Percentiles rank a stretch among this genome's conserved stretches.
These are phyloP conservation scores for Zaprionus ghesquierei DNA, from an alignment of 1,140 invertebrate species.

Conservation along the genomic window DNA sequence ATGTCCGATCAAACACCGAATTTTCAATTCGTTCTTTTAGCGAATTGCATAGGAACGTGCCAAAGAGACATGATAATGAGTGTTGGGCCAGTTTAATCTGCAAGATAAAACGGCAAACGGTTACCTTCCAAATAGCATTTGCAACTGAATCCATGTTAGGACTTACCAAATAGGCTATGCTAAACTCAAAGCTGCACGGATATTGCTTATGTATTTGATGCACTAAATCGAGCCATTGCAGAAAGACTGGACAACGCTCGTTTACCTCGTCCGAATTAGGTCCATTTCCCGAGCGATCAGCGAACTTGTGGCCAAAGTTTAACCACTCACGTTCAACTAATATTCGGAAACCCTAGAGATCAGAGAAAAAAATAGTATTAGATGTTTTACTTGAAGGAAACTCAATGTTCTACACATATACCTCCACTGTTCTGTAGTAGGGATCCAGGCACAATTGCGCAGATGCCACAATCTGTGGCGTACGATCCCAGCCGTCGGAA, in stretches of 20 bases:
- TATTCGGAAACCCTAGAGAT: constrained; percentile 92
- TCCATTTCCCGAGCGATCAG: constrained; percentile 95
- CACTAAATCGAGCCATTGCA: constrained; percentile 98
- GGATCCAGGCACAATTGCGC: constrained; percentile 96
- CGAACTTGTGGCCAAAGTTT: constrained; percentile 98
- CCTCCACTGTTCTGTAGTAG: constrained; percentile 95
- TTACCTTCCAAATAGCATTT: not conserved
- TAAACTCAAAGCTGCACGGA: constrained; percentile 97
- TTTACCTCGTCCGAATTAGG: constrained; percentile 92
- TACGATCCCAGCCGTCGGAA: constrained; percentile 98
- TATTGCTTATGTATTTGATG: constrained; percentile 96
- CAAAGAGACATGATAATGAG: constrained; percentile 97
- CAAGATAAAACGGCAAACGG: constrained; percentile 19
- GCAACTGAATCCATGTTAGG: constrained; percentile 50
- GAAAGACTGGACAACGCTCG: constrained; percentile 96
- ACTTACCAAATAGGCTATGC: constrained; percentile 93
- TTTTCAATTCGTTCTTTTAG: constrained; percentile 88
- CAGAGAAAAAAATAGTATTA: constrained; percentile 1
- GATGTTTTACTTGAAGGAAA: not conserved
- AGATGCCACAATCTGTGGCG: constrained; percentile 95
- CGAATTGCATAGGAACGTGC: constrained; percentile 97
- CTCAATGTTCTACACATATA: constrained; percentile 75
- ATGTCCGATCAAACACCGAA: constrained; percentile 88
- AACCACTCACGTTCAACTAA: constrained; percentile 97
- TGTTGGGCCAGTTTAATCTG: constrained; percentile 98